These are phyloP conservation scores for Allobates femoralis DNA, from an alignment of 2,797 vertebrate genomes.

Conservation along the genomic window DNA sequence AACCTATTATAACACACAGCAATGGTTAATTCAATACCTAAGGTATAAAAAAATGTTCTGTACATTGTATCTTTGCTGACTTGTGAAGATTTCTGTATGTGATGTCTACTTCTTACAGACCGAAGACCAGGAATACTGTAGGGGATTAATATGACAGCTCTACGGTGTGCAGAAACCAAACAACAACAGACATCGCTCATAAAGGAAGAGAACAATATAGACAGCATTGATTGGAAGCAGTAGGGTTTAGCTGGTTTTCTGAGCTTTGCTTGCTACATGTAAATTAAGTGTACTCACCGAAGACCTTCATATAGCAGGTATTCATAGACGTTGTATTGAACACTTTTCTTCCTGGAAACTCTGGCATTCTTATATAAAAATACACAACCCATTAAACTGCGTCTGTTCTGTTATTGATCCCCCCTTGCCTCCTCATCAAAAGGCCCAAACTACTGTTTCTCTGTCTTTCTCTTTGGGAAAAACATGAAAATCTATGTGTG, in stretches of 20 bases:
- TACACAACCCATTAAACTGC: constrained; percentile 53
- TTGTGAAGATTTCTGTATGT: constrained; percentile 3
- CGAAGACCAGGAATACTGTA: not conserved
- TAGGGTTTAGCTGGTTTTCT: constrained; percentile 33
- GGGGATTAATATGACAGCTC: not conserved
- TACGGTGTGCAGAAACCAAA: not conserved
- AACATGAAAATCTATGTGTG: constrained; percentile 60
- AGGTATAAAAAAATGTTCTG: not conserved
- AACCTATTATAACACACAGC: not conserved
- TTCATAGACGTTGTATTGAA: constrained; percentile 34
- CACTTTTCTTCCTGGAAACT: constrained; percentile 54
- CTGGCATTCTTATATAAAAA: constrained; percentile 50
- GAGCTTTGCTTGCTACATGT: constrained; percentile 39
- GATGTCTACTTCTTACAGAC: not conserved
- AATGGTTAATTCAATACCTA: not conserved
- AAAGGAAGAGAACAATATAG: constrained; percentile 35
- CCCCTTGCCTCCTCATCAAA: constrained; percentile 23
- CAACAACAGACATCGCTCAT: constrained; percentile 3
- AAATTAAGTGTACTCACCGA: constrained; percentile 31
- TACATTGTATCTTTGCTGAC: not conserved
- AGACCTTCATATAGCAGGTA: constrained; percentile 31
- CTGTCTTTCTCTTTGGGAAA: constrained; percentile 41
- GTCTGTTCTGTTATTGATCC: constrained; percentile 51
- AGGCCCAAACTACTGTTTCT: constrained; percentile 43
- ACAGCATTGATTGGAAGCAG: constrained; percentile 43